Evolutionary conservation across 2,113 vertebrate genomes (phyloP).

Genomic region (Microcebus tavaratra): DNA sequence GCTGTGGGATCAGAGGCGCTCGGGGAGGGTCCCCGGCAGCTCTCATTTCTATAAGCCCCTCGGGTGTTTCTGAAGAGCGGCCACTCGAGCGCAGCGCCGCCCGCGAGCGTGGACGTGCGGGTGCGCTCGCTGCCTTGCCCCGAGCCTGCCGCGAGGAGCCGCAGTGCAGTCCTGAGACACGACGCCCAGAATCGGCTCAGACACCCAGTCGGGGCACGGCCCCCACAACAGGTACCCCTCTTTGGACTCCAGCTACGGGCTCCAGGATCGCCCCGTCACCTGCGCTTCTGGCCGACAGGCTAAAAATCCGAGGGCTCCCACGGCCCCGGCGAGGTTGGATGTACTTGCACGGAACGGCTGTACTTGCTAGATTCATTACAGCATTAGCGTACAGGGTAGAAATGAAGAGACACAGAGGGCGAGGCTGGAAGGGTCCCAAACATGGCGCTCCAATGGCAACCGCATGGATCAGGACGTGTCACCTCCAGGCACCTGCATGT

Average conservation of each 20-base stretch:
- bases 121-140: not conserved
- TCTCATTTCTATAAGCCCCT: not conserved
- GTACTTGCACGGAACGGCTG: not conserved
- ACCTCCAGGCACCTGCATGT: no score
- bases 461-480: not conserved
- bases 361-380: no score
- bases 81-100: rapidly evolving
- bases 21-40: no score
- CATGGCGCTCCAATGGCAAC: not conserved
- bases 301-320: not conserved
- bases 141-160: rapidly evolving
- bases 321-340: rapidly evolving
- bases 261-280: not conserved
- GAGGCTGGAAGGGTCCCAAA: not conserved
- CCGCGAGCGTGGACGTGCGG: rapidly evolving
- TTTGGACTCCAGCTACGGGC: not conserved
- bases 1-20: not conserved
- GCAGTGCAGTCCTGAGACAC: rapidly evolving
- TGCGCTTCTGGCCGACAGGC: not conserved
- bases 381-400: not conserved
- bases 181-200: not conserved
- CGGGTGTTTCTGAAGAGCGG: not conserved
- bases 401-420: not conserved
- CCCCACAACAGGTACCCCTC: not conserved
- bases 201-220: not conserved